Evolutionary conservation across 2,888 invertebrate species (phyloP), one percentile per base, ranked within the genome.

Genomic region (Pristionchus maxplancki): DNA sequence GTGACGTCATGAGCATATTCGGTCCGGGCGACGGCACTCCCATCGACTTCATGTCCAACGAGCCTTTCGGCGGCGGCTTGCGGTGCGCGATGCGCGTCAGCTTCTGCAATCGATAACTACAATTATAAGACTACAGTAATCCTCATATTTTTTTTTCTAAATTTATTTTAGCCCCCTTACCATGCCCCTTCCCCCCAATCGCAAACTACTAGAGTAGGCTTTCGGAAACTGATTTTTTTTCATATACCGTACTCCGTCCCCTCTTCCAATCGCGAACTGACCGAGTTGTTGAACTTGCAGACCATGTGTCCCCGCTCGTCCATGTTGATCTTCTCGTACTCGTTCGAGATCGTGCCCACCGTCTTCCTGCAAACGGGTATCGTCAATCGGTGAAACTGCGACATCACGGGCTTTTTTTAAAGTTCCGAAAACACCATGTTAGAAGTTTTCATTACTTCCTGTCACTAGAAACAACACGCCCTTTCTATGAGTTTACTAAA

Each of bases 221-320:
- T n/a, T n/a, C n/a, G n/a, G n/a, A n/a, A 74, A 28, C 3, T 17
- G 31, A 48, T 31, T 44, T 37, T 58, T 48, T n/a, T 44, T 44
- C 44, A n/a, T 34, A 37, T 64, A 74, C 48, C 78, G 64, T 53
- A 67, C 28, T 31, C 44, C n/a, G 1, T 17, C 2, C 20, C 20
- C 24, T n/a, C 9, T 62, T 31, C 37, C 15, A 74, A 40, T 58
- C 53, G 81, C 90, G 78, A 71, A 93, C 91, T 88, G 67, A 93
- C 94, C 64, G 94, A 94, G 88, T 94, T 94, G 88, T 94, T 94
- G 90, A 94, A 94, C 84, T 94, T 94, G 11, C 94, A 94, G 3
- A 93, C 90, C 90, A 94, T 90, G 86, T 94, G 94, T 0, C 93
- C 92, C 15, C 92, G 74, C 83, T 94, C 94, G 85, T 94, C 94